These are phyloP conservation scores for Oedothorax gibbosus DNA, from an alignment of 1,140 invertebrate species.

Conservation along the genomic window DNA sequence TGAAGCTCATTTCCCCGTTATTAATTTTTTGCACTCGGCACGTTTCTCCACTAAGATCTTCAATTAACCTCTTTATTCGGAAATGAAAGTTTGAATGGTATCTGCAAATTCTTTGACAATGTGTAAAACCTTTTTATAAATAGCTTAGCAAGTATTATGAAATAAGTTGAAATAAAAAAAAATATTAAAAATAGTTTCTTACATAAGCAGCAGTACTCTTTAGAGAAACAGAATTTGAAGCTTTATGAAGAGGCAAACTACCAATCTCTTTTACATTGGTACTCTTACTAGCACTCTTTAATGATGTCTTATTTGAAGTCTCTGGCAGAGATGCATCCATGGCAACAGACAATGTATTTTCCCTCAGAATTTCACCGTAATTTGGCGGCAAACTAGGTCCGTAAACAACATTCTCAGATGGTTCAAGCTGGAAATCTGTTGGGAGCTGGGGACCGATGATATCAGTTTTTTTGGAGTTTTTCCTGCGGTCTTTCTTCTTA, in stretches of 20 bases:
- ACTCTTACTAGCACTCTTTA: no score
- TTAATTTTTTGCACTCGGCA: no score
- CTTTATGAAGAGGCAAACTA: not conserved
- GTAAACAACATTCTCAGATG: not conserved
- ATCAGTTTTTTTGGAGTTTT: not conserved
- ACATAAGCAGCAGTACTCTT: not conserved
- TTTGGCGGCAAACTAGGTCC: not conserved
- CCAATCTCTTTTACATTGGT: no score
- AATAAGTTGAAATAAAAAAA: not conserved
- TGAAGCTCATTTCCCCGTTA: no score
- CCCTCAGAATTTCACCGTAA: no score
- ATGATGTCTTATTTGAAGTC: not conserved
- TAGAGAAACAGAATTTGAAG: not conserved
- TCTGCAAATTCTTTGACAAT: no score
- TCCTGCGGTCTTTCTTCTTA: not conserved
- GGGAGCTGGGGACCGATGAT: conserved; percentile 53
- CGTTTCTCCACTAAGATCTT: no score
- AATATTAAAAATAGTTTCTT: not conserved
- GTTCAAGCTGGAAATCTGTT: not conserved
- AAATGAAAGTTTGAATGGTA: no score
- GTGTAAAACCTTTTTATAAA: no score
- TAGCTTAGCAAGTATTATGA: no score
- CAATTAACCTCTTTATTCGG: no score
- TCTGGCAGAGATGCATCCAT: not conserved
- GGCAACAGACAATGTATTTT: not conserved